These are phyloP conservation scores for Cheilosia urbana DNA, from an alignment of 2,888 invertebrate species.

Conservation along the genomic window DNA sequence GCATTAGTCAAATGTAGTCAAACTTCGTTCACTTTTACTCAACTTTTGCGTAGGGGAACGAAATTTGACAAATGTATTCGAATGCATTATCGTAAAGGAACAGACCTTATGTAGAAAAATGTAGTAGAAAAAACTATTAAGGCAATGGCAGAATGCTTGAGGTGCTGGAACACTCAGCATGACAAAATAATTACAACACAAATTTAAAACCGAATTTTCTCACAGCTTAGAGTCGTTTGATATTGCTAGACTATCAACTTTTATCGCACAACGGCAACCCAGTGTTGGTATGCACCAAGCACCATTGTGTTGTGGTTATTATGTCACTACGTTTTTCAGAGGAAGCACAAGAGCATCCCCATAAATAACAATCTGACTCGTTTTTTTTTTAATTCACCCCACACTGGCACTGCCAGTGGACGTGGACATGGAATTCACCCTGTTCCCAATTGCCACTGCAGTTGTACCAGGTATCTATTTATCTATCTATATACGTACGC, in stretches of 20 bases:
- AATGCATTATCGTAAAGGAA: no score
- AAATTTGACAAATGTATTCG: no score
- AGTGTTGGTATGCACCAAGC: background rate
- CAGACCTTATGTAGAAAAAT: no score
- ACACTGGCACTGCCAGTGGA: conserved; percentile 2
- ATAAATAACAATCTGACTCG: conserved; percentile 4
- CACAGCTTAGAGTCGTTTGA: no score
- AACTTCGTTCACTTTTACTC: no score
- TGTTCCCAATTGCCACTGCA: conserved; percentile 21
- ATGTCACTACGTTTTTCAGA: conserved; percentile 5
- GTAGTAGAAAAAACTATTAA: no score
- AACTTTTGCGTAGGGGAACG: no score
- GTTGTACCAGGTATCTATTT: background rate
- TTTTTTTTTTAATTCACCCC: background rate
- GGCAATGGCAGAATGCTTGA: no score
- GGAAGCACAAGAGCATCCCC: background rate
- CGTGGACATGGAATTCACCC: conserved; percentile 3
- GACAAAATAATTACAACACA: no score
- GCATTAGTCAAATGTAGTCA: no score
- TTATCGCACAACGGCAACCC: background rate
- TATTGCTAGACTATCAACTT: background rate
- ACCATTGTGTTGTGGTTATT: conserved; percentile 17
- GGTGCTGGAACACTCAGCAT: no score
- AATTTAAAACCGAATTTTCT: no score
- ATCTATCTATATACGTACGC: background rate